phyloP scores from a whole-genome alignment of 2,888 invertebrate genomes.

The Habrosyne pyritoides region DNA sequence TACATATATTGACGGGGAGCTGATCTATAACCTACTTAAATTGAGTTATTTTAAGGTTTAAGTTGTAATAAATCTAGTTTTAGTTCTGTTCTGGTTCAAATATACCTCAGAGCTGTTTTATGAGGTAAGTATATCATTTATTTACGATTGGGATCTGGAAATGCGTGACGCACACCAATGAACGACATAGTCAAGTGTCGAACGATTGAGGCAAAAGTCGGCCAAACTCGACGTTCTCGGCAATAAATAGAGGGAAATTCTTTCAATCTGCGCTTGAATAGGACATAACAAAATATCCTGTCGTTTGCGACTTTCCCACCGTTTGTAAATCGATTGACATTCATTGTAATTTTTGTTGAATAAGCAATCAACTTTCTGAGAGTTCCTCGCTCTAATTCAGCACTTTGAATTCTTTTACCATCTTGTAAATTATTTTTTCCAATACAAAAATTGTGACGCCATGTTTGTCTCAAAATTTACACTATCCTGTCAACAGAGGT shows the following conservation, averaged over 20 bases:
- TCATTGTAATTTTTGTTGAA: not conserved
- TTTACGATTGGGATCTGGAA: not conserved
- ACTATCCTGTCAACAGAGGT: no score
- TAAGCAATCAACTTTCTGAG: conserved; percentile 4
- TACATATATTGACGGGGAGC: no score
- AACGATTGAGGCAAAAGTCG: not conserved
- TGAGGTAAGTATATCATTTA: not conserved
- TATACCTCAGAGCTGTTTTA: not conserved
- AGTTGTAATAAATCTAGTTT: no score
- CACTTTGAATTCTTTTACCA: not conserved
- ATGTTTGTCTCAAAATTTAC: not conserved
- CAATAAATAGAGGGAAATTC: not conserved
- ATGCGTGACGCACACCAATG: not conserved
- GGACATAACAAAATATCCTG: conserved; percentile 3
- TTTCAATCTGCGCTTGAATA: not conserved
- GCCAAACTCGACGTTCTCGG: not conserved
- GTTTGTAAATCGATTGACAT: conserved; percentile 2
- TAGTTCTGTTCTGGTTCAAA: no score
- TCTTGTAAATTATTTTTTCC: not conserved
- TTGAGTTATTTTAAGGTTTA: no score
- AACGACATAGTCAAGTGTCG: not conserved
- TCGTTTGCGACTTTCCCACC: not conserved
- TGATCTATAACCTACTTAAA: not conserved
- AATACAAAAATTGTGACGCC: not conserved
- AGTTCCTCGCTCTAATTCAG: not conserved